These are phyloP conservation scores for Tribolium castaneum DNA, from an alignment of 1,140 invertebrate species.

Conservation along the genomic window DNA sequence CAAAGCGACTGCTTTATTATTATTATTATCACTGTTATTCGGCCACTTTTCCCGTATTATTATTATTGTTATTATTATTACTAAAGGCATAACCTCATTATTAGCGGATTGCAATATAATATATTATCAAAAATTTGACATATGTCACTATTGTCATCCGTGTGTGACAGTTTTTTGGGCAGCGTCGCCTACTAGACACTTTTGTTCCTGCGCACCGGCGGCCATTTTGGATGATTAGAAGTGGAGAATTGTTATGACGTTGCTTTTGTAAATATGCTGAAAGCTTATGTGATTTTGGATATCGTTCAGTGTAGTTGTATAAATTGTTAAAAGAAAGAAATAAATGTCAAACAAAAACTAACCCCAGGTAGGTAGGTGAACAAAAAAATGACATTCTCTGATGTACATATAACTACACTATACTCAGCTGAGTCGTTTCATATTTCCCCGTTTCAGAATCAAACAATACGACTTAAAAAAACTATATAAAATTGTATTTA, in stretches of 20 bases:
- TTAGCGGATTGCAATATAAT: background rate
- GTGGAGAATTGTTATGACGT: constrained; percentile 8
- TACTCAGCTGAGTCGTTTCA: background rate
- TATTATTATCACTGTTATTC: background rate
- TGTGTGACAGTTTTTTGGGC: too few relatives aligned
- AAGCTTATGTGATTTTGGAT: constrained; percentile 54
- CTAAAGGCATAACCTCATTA: background rate
- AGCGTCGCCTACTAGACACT: background rate
- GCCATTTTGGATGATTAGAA: background rate
- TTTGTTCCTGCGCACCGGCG: background rate
- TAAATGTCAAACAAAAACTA: constrained; percentile 24
- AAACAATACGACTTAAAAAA: constrained; percentile 7
- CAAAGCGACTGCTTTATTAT: background rate
- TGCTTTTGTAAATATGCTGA: constrained; percentile 45
- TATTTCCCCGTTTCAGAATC: background rate
- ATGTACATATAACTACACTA: constrained; percentile 8
- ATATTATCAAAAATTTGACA: too few relatives aligned
- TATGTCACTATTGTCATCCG: too few relatives aligned
- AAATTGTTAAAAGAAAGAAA: constrained; percentile 39
- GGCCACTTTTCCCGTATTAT: background rate
- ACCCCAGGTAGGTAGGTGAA: constrained; percentile 26
- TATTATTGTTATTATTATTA: background rate
- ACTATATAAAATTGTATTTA: constrained; percentile 22
- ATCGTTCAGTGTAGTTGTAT: constrained; percentile 47
- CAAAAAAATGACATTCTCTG: constrained; percentile 8